Percentiles rank a stretch among this genome's conserved stretches.
Conservation (phyloP, 64 coral and sea anemone species). For the Montipora efflorescens region DNA sequence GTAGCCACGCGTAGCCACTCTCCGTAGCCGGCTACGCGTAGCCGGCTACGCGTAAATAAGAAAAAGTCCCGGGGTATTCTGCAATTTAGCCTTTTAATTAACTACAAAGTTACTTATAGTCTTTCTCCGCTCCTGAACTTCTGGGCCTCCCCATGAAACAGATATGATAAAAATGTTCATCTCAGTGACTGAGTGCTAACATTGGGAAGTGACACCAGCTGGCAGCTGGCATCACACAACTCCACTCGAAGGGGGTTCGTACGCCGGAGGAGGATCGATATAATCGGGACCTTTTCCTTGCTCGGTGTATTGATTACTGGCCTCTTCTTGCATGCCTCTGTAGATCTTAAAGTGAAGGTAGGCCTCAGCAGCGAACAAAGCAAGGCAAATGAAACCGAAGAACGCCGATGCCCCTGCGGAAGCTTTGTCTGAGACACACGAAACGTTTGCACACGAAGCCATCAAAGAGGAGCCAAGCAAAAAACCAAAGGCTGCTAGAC, state of each 20-base stretch:
- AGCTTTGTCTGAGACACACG: neutral
- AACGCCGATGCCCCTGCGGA: conserved; percentile 58
- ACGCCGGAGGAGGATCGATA: neutral
- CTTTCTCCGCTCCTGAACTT: too few relatives aligned
- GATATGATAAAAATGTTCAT: too few relatives aligned
- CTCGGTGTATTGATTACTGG: conserved; percentile 51
- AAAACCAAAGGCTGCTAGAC: conserved; percentile 67
- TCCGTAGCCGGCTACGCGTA: too few relatives aligned
- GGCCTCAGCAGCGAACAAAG: conserved; percentile 71
- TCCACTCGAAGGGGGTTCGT: neutral
- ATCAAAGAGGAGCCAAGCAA: conserved; percentile 60
- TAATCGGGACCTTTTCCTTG: conserved; percentile 45
- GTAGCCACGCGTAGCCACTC: too few relatives aligned
- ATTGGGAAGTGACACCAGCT: too few relatives aligned
- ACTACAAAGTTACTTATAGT: too few relatives aligned
- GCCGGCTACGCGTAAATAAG: too few relatives aligned
- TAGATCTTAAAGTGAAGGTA: conserved; percentile 68
- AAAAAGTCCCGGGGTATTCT: too few relatives aligned
- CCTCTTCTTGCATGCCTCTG: conserved; percentile 71
- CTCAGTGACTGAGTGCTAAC: too few relatives aligned
- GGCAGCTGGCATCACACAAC: too few relatives aligned
- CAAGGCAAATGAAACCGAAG: conserved; percentile 78
- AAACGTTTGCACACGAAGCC: conserved; percentile 18
- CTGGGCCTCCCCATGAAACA: too few relatives aligned
- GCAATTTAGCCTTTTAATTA: too few relatives aligned